Evolutionary conservation across 2,888 invertebrate genomes (phyloP), one percentile per base, ranked within the genome.

Genomic region (Drosophila emarginata): DNA sequence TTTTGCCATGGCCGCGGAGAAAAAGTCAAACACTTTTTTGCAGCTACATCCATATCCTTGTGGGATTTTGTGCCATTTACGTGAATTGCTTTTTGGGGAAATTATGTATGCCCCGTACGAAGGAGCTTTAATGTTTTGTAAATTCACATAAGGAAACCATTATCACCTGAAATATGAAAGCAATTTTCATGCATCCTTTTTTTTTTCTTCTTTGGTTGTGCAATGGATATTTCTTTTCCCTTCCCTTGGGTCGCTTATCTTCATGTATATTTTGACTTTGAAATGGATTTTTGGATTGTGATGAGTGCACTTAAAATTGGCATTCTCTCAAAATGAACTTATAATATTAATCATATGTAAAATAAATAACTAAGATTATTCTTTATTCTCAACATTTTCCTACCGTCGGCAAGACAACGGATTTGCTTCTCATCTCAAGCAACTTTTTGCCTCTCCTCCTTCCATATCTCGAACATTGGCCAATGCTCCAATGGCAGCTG

Each of bases 111-210:
- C 77, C 78, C 73, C 86, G 72, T 67, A 59, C 77, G 77, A 73
- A 75, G 79, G 68, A 85, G 81, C 80, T 85, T 89, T 88, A 89
- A 87, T 90, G 89, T 85, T 90, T 90, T 88, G 89, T 89, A 89
- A 89, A 89, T 89, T 90, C 90, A 89, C 89, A 89, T 89, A 87
- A 89, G 89, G 89, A 90, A 90, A 83, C 86, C 89, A 89, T 90
- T 90, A 89, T 78, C 89, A 89, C 87, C 90, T 90, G 90, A 90
- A 89, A 88, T 90, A 89, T 90, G 87, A 79, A 83, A 86, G 87
- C 89, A 88, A 89, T 89, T 89, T 89, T 78, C 78, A 68, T 74
- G 81, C 88, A 87, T 80, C 74, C 80, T 79, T 32, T 32, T 32
- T 32, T 32, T 7, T 32, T 7, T 32, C 7, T 32, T 76, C n/a